These are phyloP conservation scores for Pseudanteris insignis DNA, from an alignment of 2,888 invertebrate genomes.

Conservation along the genomic window DNA sequence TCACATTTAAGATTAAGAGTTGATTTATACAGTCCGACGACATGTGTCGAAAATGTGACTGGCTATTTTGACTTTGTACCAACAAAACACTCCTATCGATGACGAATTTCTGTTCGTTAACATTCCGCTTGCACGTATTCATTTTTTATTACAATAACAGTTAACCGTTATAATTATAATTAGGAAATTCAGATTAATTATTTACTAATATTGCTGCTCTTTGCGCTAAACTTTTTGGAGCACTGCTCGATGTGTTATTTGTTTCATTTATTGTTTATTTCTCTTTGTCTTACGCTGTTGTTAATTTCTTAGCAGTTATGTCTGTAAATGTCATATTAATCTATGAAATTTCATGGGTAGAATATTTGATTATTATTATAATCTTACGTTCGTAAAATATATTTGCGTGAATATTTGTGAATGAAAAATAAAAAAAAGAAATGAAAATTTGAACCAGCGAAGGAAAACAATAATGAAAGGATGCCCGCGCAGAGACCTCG, in stretches of 20 bases:
- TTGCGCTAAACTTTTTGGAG: slow-evolving; percentile 55
- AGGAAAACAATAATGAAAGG: too few species aligned
- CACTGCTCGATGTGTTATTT: slow-evolving; percentile 49
- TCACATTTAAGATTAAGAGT: slow-evolving; percentile 52
- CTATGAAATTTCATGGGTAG: too few species aligned
- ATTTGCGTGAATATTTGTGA: too few species aligned
- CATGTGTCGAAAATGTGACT: slow-evolving; percentile 21
- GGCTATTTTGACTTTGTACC: slow-evolving; percentile 12
- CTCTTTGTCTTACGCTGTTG: too few species aligned
- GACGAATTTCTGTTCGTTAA: slow-evolving; percentile 12
- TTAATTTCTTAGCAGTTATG: too few species aligned
- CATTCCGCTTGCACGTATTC: too few species aligned
- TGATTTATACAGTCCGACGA: slow-evolving; percentile 40
- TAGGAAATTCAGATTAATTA: slow-evolving; percentile 48
- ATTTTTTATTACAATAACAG: slow-evolving; percentile 24
- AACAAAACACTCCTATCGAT: slow-evolving; percentile 23
- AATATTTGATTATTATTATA: too few species aligned
- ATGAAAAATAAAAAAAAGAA: too few species aligned
- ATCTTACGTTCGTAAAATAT: too few species aligned
- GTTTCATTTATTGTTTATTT: slow-evolving; percentile 30
- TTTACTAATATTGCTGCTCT: slow-evolving; percentile 60
- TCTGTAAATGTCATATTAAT: too few species aligned
- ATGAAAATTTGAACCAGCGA: too few species aligned
- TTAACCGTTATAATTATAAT: slow-evolving; percentile 32
- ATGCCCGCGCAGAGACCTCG: too few species aligned